phyloP scores from a whole-genome alignment of 2,113 vertebrate genomes.

The Ascaphus truei region DNA sequence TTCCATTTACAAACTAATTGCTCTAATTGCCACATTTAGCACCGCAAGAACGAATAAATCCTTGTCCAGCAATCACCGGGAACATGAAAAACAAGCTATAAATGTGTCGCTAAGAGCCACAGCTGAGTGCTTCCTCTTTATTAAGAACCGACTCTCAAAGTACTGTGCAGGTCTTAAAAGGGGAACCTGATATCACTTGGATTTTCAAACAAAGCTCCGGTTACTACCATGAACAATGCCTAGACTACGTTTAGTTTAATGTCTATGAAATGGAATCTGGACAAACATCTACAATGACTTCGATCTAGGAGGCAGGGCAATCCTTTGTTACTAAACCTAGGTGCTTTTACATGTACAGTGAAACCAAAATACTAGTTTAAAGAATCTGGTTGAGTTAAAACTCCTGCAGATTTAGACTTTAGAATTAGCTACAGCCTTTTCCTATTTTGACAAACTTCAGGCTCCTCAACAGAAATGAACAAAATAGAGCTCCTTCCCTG shows the following conservation, averaged over 20 bases:
- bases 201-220: slow-evolving; percentile 54
- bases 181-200: slow-evolving; percentile 62
- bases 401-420: too few species aligned
- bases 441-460: too few species aligned
- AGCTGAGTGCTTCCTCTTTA: slow-evolving; percentile 41
- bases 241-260: slow-evolving; percentile 57
- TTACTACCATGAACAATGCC: slow-evolving; percentile 66
- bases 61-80: not conserved
- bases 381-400: too few species aligned
- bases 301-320: slow-evolving; percentile 48
- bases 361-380: not conserved
- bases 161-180: slow-evolving; percentile 53
- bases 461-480: too few species aligned
- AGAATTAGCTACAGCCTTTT: too few species aligned
- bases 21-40: not conserved
- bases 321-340: slow-evolving; percentile 32
- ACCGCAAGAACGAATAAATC: not conserved
- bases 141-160: slow-evolving; percentile 58
- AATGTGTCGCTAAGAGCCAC: not conserved
- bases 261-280: slow-evolving; percentile 37
- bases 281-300: slow-evolving; percentile 60
- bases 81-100: not conserved
- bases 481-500: too few species aligned
- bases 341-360: not conserved
- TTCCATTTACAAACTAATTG: slow-evolving; percentile 19